Base-by-base conservation (phyloP, 92 coral and sea anemone species). In the Anthopleura xanthogrammica region DNA sequence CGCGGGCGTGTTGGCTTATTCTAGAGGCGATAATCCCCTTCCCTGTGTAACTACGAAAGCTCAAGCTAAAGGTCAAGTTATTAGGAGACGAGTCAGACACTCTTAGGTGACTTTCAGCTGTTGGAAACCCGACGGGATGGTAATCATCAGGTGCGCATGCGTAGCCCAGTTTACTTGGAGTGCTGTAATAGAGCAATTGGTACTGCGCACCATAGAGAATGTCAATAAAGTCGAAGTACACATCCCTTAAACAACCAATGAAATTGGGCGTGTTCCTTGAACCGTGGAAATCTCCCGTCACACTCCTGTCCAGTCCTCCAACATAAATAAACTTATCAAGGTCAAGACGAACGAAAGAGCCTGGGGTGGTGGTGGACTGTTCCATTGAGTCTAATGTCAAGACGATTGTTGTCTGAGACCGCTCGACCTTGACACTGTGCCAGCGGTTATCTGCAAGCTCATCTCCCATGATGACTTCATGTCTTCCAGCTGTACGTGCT, bases 391-490 rank as follows among this genome's bases (percentile, higher is more conserved):
- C 90, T 55, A 96, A 60, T 57, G 78, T 82, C 29, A 96, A 64
- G 4, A 29, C 55, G 12, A 95, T 77, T n/a, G 52, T 79, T 7
- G 77, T 86, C 24, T 73, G 20, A 41, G 70, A 80, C 22, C 98
- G 95, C 23, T 60, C 83, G 8, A 96, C 68, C 36, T 71, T 86
- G 6, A 94, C 90, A 40, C 77, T 81, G 62, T 96, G 99, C 99
- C 99, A 96, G 50, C 85, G 76, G 93, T 94, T 89, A 83, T 96
- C 98, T 7, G 94, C 88, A 50, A 96, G 91, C 39, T 90, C 83
- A 79, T 92, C 87, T 14, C 98, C 99, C 40, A 92, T 70, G 29
- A 93, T 74, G 20, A 94, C 81, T 42, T 90, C 79, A 84, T 90
- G 92, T 24, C 86, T 79, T n/a, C 87, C 95, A 9, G 86, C 77